Evolutionary conservation across 2,797 vertebrate genomes (phyloP).

Genomic region (Pseudotriccus pelzelni): DNA sequence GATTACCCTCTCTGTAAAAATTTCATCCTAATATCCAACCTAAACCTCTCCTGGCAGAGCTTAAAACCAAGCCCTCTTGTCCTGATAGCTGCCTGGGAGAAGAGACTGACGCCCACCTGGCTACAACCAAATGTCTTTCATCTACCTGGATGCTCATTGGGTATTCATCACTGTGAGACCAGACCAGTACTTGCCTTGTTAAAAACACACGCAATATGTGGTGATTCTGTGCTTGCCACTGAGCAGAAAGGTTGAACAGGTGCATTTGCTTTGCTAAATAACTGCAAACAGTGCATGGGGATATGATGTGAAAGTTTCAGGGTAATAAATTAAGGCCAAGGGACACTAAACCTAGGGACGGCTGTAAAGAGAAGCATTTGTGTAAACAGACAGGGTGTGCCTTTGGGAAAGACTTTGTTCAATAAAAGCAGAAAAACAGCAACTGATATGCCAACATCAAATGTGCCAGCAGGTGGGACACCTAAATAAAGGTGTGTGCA

Average conservation of each 20-base stretch:
- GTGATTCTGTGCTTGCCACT: not conserved
- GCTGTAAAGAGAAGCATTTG: not conserved
- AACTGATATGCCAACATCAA: fast-evolving
- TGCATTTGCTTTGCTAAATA: not conserved
- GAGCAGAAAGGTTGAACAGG: fast-evolving
- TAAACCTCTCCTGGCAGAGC: no score
- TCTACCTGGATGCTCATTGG: not conserved
- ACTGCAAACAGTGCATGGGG: not conserved
- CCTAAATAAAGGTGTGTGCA: fast-evolving
- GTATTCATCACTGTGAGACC: not conserved
- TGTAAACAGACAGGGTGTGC: not conserved
- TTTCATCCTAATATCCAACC: no score
- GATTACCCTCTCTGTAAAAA: no score
- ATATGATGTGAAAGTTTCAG: not conserved
- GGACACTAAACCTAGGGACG: not conserved
- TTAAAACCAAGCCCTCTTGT: no score
- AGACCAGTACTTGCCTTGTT: not conserved
- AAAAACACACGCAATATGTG: fast-evolving
- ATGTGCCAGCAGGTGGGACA: fast-evolving
- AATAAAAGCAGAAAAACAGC: not conserved
- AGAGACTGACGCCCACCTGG: no score
- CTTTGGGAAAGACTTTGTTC: not conserved
- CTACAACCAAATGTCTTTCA: not conserved
- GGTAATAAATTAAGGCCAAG: not conserved
- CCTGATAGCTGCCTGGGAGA: no score